Percentiles rank a stretch among this genome's conserved stretches.
phyloP scores from a whole-genome alignment of 2,113 vertebrate genomes.

The Colistium nudipinnis region DNA sequence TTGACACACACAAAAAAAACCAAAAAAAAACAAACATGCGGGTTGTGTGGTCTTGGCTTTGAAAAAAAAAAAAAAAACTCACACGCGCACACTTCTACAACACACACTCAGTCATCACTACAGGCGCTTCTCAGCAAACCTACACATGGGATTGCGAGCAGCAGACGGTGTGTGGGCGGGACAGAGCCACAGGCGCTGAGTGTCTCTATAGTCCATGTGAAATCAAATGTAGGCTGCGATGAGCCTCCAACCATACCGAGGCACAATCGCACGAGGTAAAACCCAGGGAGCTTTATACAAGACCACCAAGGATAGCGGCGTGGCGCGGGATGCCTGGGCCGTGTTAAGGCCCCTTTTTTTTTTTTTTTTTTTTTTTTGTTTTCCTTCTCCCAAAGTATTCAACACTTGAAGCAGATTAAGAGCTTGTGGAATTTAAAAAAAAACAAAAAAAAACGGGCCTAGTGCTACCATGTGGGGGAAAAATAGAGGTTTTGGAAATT shows the following conservation, averaged over 20 bases:
- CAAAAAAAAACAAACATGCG: slow-evolving; percentile 10
- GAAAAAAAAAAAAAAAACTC: no score
- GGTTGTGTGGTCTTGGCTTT: slow-evolving; percentile 78
- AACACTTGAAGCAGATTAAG: slow-evolving; percentile 82
- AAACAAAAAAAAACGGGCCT: slow-evolving; percentile 62
- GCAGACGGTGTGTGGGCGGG: slow-evolving; percentile 78
- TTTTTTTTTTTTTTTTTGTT: slow-evolving; percentile 57
- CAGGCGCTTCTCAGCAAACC: slow-evolving; percentile 73
- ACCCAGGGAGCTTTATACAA: slow-evolving; percentile 64
- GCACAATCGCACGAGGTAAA: slow-evolving; percentile 67
- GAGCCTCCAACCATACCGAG: slow-evolving; percentile 74
- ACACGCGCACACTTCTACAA: slow-evolving; percentile 45
- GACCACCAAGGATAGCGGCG: slow-evolving; percentile 78
- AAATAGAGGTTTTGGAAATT: slow-evolving; percentile 67
- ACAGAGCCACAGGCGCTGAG: slow-evolving; percentile 75
- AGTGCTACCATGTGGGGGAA: slow-evolving; percentile 57
- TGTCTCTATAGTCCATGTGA: slow-evolving; percentile 78
- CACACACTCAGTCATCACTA: slow-evolving; percentile 62
- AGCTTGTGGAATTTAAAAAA: slow-evolving; percentile 73
- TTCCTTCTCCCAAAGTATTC: slow-evolving; percentile 74
- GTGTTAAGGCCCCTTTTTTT: slow-evolving; percentile 64
- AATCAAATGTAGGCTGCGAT: slow-evolving; percentile 81
- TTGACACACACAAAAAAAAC: not conserved
- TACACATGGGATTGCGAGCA: slow-evolving; percentile 71
- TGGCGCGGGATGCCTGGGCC: slow-evolving; percentile 52